A percentile compares a stretch with the other conserved stretches of the same genome.
These are phyloP conservation scores for Pseudanteris insignis DNA, from an alignment of 2,888 invertebrate genomes.

Conservation along the genomic window DNA sequence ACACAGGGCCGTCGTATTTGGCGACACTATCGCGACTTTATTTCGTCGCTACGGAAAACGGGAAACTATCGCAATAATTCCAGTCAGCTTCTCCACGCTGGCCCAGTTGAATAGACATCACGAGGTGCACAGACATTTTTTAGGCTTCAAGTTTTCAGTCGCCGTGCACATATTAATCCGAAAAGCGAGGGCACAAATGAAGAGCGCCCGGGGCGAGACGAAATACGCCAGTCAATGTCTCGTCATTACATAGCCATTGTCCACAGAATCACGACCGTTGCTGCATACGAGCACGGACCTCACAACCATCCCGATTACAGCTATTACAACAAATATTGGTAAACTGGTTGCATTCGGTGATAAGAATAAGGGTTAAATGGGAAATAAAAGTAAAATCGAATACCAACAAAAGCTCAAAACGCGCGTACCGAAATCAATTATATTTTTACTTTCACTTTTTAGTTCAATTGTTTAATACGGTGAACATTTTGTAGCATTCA, in stretches of 20 bases:
- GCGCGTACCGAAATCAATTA: conserved; percentile 1
- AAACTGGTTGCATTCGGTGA: conserved; percentile 19
- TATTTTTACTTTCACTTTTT: conserved; percentile 10
- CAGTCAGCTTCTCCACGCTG: conserved; percentile 25
- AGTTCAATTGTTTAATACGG: too few species aligned
- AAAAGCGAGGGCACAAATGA: not conserved
- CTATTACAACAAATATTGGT: conserved; percentile 31
- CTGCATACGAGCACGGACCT: conserved; percentile 9
- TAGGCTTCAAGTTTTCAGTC: conserved; percentile 23
- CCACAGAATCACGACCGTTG: conserved; percentile 27
- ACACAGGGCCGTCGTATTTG: too few species aligned
- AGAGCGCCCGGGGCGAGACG: not conserved
- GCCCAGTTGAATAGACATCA: conserved; percentile 34
- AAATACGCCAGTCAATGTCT: conserved; percentile 27
- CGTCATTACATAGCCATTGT: conserved; percentile 42
- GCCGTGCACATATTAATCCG: conserved; percentile 26
- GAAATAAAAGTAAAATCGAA: too few species aligned
- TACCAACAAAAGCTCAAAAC: conserved; percentile 16
- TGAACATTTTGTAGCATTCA: too few species aligned
- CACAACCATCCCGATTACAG: conserved; percentile 18
- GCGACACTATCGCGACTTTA: conserved; percentile 45
- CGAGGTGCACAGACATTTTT: conserved; percentile 14
- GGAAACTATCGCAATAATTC: conserved; percentile 47
- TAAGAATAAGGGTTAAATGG: too few species aligned
- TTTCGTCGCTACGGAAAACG: conserved; percentile 38